These are phyloP conservation scores for Thumatha senex DNA, from an alignment of 2,888 invertebrate genomes.

Conservation along the genomic window DNA sequence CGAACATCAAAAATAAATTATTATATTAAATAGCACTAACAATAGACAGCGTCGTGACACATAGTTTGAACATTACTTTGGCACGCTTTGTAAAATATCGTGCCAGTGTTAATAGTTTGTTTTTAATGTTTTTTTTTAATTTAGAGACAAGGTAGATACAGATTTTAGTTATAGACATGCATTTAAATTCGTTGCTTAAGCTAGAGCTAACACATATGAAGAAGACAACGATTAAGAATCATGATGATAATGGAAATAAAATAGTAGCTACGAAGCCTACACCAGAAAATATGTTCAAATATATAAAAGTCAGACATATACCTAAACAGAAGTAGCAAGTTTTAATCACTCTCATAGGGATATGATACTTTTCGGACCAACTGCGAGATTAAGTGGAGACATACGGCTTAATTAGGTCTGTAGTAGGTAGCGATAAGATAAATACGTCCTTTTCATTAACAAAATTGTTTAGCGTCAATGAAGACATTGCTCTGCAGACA, in stretches of 20 bases:
- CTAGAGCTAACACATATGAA: conserved; percentile 40
- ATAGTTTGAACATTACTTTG: conserved; percentile 40
- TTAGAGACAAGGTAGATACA: conserved; percentile 24
- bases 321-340: conserved; percentile 6
- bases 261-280: conserved; percentile 14
- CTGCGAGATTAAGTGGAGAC: no score
- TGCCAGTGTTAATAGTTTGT: conserved; percentile 33
- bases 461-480: no score
- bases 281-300: neutral
- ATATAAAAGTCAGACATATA: conserved; percentile 7
- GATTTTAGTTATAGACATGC: conserved; percentile 33
- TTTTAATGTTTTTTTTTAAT: conserved; percentile 26
- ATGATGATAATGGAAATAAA: conserved; percentile 33
- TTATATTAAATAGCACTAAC: conserved; percentile 45
- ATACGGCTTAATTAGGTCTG: no score
- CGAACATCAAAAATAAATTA: conserved; percentile 40
- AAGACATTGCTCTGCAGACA: no score
- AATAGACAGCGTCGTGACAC: conserved; percentile 39
- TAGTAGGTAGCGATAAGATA: conserved; percentile 1
- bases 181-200: conserved; percentile 28
- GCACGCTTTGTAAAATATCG: conserved; percentile 23
- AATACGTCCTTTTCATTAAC: conserved; percentile 10
- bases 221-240: conserved; percentile 37
- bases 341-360: conserved; percentile 12
- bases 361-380: neutral